Evolutionary conservation across 2,113 vertebrate genomes (phyloP).

Genomic region (Seriola rivoliana): DNA sequence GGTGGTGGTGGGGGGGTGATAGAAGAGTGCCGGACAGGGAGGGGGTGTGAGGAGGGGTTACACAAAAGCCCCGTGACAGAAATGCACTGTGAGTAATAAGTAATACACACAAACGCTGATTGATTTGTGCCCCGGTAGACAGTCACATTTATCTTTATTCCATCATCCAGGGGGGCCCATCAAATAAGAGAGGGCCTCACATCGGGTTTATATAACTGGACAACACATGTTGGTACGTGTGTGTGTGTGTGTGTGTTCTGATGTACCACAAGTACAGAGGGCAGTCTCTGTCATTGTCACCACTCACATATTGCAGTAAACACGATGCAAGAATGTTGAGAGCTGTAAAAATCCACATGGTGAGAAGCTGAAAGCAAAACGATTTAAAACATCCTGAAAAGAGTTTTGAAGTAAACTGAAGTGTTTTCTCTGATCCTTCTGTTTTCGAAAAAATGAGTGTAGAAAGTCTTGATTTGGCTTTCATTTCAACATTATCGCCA

Average conservation of each 20-base stretch:
- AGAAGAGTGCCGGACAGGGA: conserved; percentile 63
- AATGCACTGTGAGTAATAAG: conserved; percentile 88
- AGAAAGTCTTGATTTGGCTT: conserved; percentile 48
- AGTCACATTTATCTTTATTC: conserved; percentile 87
- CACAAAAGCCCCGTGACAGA: conserved; percentile 84
- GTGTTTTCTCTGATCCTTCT: not conserved
- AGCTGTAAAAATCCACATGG: not conserved
- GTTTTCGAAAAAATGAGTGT: conserved; percentile 1
- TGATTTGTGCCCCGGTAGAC: conserved; percentile 84
- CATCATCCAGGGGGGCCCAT: conserved; percentile 81
- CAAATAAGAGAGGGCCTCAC: conserved; percentile 77
- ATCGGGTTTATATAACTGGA: conserved; percentile 79
- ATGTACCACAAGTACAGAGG: conserved; percentile 10
- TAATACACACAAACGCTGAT: conserved; percentile 89
- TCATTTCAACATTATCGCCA: conserved; percentile 53
- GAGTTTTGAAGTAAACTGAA: not conserved
- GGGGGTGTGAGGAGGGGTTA: conserved; percentile 70
- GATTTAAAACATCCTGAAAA: not conserved
- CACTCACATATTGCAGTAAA: conserved; percentile 3
- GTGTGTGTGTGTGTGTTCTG: not conserved
- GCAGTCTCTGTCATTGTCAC: not conserved
- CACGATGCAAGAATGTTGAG: not conserved
- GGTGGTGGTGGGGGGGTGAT: conserved; percentile 18
- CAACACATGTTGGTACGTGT: conserved; percentile 45
- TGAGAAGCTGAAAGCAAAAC: not conserved